Evolutionary conservation across 2,888 invertebrate species (phyloP).

Genomic region (Dryococelus australis): DNA sequence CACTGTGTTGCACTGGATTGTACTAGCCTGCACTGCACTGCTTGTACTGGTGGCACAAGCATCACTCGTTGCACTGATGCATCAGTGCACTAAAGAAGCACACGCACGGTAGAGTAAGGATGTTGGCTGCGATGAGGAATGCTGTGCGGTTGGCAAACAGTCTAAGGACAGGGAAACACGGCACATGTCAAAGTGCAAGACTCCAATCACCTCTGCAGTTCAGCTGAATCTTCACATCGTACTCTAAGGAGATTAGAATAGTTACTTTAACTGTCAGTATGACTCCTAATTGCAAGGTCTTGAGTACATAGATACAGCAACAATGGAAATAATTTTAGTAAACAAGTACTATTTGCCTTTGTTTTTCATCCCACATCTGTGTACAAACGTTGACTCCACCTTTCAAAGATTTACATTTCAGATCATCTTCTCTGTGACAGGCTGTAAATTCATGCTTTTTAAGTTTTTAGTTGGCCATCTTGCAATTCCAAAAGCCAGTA

Average conservation of each 20-base stretch:
- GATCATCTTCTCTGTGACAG: background rate
- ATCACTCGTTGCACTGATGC: too few species aligned
- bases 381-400: background rate
- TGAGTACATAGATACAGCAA: background rate
- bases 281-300: background rate
- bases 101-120: too few species aligned
- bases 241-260: background rate
- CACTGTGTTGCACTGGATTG: too few species aligned
- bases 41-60: too few species aligned
- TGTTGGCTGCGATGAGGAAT: too few species aligned
- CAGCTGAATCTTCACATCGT: background rate
- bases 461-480: background rate
- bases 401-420: constrained; percentile 5
- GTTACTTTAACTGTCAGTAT: background rate
- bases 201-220: background rate
- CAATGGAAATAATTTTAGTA: background rate
- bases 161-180: too few species aligned
- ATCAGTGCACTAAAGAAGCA: too few species aligned
- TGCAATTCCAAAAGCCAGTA: background rate
- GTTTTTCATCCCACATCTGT: background rate
- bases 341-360: background rate
- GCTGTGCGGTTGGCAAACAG: too few species aligned
- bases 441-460: background rate
- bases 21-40: too few species aligned
- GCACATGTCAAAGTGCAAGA: background rate